phyloP scores from a whole-genome alignment of 2,797 vertebrate genomes.

The Steatocranus sp. region DNA sequence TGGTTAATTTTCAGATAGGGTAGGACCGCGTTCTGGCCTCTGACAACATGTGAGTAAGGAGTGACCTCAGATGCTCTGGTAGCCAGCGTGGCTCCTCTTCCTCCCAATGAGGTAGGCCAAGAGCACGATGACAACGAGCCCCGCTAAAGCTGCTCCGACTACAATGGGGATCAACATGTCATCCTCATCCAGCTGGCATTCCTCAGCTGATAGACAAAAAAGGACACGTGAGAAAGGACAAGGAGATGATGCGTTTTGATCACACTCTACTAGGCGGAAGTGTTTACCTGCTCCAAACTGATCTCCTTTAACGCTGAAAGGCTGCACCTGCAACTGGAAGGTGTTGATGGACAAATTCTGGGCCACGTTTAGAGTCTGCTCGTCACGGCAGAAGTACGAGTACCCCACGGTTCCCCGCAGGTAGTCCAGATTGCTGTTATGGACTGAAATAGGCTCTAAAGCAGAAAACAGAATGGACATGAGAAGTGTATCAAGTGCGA shows the following conservation, averaged over 20 bases:
- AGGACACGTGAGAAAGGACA: fast-evolving
- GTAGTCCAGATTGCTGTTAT: conserved; percentile 78
- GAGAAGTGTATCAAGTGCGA: not conserved
- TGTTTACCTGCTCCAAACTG: conserved; percentile 87
- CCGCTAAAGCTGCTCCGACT: conserved; percentile 91
- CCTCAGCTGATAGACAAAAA: conserved; percentile 77
- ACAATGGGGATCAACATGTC: conserved; percentile 96
- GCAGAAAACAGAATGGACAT: not conserved
- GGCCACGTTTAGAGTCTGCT: conserved; percentile 78
- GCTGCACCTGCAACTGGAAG: conserved; percentile 88
- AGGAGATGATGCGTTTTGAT: not conserved
- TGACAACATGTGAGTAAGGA: not conserved
- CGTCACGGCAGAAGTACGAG: conserved; percentile 87
- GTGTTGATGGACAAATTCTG: conserved; percentile 76
- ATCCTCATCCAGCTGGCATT: conserved; percentile 88
- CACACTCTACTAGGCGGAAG: fast-evolving
- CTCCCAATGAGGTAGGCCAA: conserved; percentile 95
- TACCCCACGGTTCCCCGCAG: conserved; percentile 80
- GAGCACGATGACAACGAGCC: conserved; percentile 91
- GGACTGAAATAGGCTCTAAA: conserved; percentile 33
- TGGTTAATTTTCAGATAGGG: conserved; percentile 47
- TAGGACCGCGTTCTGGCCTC: conserved; percentile 19
- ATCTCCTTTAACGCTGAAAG: conserved; percentile 79
- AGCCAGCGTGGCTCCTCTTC: conserved; percentile 96
- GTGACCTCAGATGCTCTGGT: conserved; percentile 91